Evolutionary conservation across 2,888 invertebrate genomes (phyloP).

Genomic region (Eristalis intricaria): DNA sequence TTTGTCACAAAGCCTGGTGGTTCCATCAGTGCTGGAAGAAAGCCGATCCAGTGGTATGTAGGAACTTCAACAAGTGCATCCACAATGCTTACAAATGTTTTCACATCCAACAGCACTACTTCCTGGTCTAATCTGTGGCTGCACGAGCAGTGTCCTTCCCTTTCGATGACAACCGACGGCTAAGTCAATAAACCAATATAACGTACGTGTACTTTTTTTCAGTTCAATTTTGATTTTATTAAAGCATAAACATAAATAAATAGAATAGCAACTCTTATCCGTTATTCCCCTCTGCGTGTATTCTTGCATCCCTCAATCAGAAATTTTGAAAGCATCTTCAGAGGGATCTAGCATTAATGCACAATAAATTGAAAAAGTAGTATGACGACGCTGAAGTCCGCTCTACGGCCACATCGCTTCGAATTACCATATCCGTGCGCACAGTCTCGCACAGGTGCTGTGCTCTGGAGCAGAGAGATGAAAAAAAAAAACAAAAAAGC

Average conservation of each 20-base stretch:
- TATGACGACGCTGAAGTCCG: background rate
- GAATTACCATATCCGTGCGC: conserved; percentile 41
- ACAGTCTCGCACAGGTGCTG: conserved; percentile 59
- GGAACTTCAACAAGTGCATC: no score
- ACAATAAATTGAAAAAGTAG: conserved; percentile 63
- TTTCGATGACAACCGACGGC: conserved; percentile 20
- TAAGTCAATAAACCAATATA: background rate
- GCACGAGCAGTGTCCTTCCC: background rate
- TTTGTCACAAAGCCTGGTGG: conserved; percentile 77
- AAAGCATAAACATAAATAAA: conserved; percentile 44
- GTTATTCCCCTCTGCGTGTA: background rate
- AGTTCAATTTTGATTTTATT: conserved; percentile 56
- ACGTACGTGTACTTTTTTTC: conserved; percentile 18
- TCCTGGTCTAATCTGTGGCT: conserved; percentile 63
- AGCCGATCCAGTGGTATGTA: conserved; percentile 75
- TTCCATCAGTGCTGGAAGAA: conserved; percentile 77
- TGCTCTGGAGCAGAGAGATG: conserved; percentile 1
- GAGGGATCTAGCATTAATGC: conserved; percentile 48
- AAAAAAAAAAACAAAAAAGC: background rate
- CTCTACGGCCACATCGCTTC: conserved; percentile 19
- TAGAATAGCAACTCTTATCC: background rate
- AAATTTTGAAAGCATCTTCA: conserved; percentile 35
- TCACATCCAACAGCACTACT: conserved; percentile 72
- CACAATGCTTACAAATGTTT: conserved; percentile 15
- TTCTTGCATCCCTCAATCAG: conserved; percentile 20